These are phyloP conservation scores for Alouatta palliata DNA, from an alignment of 2,113 vertebrate species.

Conservation along the genomic window DNA sequence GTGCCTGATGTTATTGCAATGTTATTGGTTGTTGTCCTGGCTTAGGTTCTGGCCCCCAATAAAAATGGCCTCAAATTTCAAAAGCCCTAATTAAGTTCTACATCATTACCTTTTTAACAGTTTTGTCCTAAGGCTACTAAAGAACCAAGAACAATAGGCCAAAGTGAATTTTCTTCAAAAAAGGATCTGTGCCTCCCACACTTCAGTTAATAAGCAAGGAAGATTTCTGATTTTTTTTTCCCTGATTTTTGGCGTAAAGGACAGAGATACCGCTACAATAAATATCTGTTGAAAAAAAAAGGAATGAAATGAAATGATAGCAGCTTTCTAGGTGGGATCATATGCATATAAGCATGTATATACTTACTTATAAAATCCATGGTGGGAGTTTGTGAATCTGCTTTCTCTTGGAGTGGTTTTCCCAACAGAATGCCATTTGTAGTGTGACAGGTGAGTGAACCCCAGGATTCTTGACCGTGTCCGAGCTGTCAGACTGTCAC, in stretches of 20 bases:
- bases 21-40: background rate
- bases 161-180: constrained; percentile 46
- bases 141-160: constrained; percentile 13
- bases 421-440: background rate
- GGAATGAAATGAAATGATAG: background rate
- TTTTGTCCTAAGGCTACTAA: constrained; percentile 43
- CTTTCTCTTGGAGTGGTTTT: background rate
- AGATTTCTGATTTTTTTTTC: background rate
- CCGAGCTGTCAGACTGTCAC: background rate
- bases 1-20: background rate
- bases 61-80: constrained; percentile 25
- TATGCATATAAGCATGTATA: background rate
- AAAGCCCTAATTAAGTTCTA: constrained; percentile 29
- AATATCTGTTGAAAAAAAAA: background rate
- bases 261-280: background rate
- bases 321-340: background rate
- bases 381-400: background rate
- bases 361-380: background rate
- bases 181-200: background rate
- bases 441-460: background rate
- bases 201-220: background rate
- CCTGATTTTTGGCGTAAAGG: background rate
- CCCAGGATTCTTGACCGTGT: background rate
- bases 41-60: background rate
- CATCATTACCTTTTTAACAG: constrained; percentile 25